Evolutionary conservation across 1,140 invertebrate species (phyloP).

Genomic region (Drosophila parvula): DNA sequence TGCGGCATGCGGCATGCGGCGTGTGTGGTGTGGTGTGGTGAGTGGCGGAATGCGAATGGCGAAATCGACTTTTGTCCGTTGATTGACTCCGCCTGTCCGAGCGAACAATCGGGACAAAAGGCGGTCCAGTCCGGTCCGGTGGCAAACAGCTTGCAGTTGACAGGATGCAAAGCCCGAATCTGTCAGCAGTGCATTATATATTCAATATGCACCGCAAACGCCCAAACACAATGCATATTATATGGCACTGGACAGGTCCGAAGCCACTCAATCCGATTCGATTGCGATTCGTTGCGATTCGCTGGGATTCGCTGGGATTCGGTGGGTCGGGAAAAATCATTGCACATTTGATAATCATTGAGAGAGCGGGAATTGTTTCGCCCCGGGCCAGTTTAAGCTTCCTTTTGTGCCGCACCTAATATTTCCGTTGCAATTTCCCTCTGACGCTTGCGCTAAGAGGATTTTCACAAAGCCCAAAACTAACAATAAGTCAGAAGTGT

Average conservation of each 20-base stretch:
- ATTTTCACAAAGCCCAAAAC: background rate
- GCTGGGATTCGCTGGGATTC: background rate
- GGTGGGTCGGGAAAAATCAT: background rate
- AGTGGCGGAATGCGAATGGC: slow-evolving; percentile 1
- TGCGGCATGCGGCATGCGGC: background rate
- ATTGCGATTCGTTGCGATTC: background rate
- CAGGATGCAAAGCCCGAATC: slow-evolving; percentile 42
- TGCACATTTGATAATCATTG: slow-evolving; percentile 40
- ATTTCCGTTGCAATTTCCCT: slow-evolving; percentile 15
- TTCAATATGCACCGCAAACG: slow-evolving; percentile 46
- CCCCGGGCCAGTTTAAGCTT: slow-evolving; percentile 9
- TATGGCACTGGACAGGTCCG: slow-evolving; percentile 6
- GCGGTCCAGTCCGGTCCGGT: background rate
- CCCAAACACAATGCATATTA: slow-evolving; percentile 34
- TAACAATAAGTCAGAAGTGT: slow-evolving; percentile 1
- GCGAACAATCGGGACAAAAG: slow-evolving; percentile 45
- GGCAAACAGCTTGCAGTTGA: slow-evolving; percentile 44
- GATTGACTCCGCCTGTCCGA: slow-evolving; percentile 47
- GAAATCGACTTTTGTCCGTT: slow-evolving; percentile 54
- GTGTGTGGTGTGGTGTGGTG: background rate
- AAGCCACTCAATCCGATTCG: slow-evolving; percentile 1
- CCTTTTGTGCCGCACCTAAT: slow-evolving; percentile 5
- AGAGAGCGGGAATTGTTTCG: slow-evolving; percentile 5
- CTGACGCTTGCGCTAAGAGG: slow-evolving; percentile 2
- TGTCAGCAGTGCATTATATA: slow-evolving; percentile 54